Base-by-base conservation (phyloP, 2,797 vertebrate species). In the Cheirogaleus major region DNA sequence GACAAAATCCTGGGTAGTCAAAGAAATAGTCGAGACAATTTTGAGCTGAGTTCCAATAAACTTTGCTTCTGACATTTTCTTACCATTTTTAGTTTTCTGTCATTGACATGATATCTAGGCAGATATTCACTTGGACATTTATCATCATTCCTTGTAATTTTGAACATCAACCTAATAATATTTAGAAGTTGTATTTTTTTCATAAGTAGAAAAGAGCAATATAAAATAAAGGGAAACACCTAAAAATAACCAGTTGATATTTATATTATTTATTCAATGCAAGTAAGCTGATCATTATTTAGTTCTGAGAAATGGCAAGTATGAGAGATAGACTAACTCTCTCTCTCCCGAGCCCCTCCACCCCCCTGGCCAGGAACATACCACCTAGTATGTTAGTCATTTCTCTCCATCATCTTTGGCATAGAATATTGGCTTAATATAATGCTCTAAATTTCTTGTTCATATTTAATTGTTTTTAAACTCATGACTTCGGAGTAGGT, bases 1-100 rank as follows among this genome's bases (percentile, higher is more conserved):
- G 43, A 52, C 30, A 80, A 10, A 55, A 38, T 88, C 10, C 6
- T 87, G 35, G 11, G 20, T 85, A 95, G 73, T 84, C 32, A 79
- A 72, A 92, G 43, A 61, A 57, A 81, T 38, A 76, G 6, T 59
- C 87, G 45, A 61, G 12, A 69, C 17, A 93, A 83, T 45, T 73
- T 61, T 81, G 70, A 93, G 50, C 15, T 73, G 13, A 65, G 38
- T 69, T 93, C 43, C 79, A 8, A 78, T 96, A 91, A 72, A 20
- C 17, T 93, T 76, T 7, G 15, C 5, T 83, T 93, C 32, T 59
- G 55, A 94, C 18, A 73, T 65, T 72, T 81, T 81, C 41, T 83
- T 61, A 38, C n/a, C 12, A 32, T 91, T 94, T 95, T 94, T 50
- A 85, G 17, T 89, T 93, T 2, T 41, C 59, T 75, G 27, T 90